Base-by-base conservation (phyloP, 2,113 vertebrate genomes). In the Sphyrna mokarran region DNA sequence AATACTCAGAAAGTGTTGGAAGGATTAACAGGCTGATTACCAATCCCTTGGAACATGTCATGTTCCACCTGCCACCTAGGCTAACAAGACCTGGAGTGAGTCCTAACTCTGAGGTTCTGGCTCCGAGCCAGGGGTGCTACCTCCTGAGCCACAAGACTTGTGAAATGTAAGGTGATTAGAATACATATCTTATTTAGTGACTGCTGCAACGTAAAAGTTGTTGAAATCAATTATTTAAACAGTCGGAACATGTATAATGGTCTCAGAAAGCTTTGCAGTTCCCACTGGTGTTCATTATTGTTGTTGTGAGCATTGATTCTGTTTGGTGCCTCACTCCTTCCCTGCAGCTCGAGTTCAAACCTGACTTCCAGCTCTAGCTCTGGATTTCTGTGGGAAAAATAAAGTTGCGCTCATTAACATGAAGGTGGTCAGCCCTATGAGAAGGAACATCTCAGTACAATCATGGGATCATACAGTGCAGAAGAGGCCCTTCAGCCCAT, bases 181-280 rank as follows among this genome's bases (percentile, higher is more conserved):
- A 4, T 40, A 48, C 48, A 70, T 6, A 48, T 69, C 22, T 72
- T 29, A 29, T 72, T 94, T 94, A 23, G 8, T 94, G 37, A 54
- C 94, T 29, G 37, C 10, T 76, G 94, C 69, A 95, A 95, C 76
- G 68, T 95, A 70, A 95, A 68, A 29, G 23, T 29, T 29, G 93
- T 48, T 40, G 43, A 20, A 95, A 95, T 70, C 63, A 48, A 48
- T 95, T 95, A 43, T 70, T 48, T 22, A 54, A 93, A 70, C 68
- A 72, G 70, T 26, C 43, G 1, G 23, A 48, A 5, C 40, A 43
- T 48, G 68, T 7, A 3, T 29, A 72, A 95, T 66, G 61, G 20
- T 70, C 23, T 95, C 93, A 95, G 29, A 14, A 70, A 72, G 68
- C n/a, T 72, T 26, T 94, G 23, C n/a, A 95, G 69, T 40, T 95